These are phyloP conservation scores for Drosophila gaucha DNA, from an alignment of 2,888 invertebrate species.

Conservation along the genomic window DNA sequence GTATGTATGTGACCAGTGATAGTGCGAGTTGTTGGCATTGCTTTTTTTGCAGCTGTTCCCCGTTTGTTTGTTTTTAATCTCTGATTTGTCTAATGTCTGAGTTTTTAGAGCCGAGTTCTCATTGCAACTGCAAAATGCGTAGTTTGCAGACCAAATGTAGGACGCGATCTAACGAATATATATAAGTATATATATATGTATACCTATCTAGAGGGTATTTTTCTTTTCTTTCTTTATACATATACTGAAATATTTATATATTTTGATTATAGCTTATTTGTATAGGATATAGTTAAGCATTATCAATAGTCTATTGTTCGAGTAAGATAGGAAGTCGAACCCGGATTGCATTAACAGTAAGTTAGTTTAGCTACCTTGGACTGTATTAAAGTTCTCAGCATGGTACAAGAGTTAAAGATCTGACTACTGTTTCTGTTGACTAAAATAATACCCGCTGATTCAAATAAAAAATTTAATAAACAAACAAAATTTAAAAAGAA, in stretches of 20 bases:
- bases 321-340: too few species aligned
- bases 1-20: slow-evolving; percentile 33
- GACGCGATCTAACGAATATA: slow-evolving; percentile 23
- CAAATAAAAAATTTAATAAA: too few species aligned
- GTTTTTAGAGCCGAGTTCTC: slow-evolving; percentile 1
- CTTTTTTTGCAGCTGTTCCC: slow-evolving; percentile 14
- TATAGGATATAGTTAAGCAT: background rate
- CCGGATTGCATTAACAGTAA: too few species aligned
- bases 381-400: too few species aligned
- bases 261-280: background rate
- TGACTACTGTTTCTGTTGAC: too few species aligned
- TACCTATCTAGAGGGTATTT: background rate
- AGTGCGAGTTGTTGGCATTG: slow-evolving; percentile 52
- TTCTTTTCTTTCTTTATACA: too few species aligned
- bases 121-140: slow-evolving; percentile 47
- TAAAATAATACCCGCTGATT: too few species aligned
- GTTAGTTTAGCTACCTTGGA: too few species aligned
- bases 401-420: too few species aligned
- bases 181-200: background rate
- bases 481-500: too few species aligned
- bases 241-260: too few species aligned
- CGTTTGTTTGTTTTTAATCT: slow-evolving; percentile 54
- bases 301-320: background rate
- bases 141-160: slow-evolving; percentile 42
- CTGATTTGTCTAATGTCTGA: slow-evolving; percentile 25